Evolutionary conservation across 2,113 vertebrate genomes (phyloP), one percentile per base, ranked within the genome.

Genomic region (Alosa alosa): DNA sequence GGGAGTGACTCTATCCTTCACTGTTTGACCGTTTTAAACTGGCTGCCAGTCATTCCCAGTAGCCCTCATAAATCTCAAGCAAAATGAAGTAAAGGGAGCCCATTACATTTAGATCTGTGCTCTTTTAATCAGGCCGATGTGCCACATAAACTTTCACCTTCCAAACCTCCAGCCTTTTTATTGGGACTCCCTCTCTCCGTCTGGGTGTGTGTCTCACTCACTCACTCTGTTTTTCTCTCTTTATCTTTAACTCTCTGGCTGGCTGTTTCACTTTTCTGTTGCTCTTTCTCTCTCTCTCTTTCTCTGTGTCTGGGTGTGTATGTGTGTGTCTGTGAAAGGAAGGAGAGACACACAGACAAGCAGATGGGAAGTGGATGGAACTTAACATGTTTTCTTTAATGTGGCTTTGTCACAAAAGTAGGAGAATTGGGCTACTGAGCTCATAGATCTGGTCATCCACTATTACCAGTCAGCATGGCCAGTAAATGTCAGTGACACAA

Each of bases 121-220:
- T 85, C 86, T 88, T 91, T 93, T 94, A 93, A 95, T 94, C 93
- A 94, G 93, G 85, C 87, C 75, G 86, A 86, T 88, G 90, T 91
- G 90, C 88, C 93, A 94, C 92, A 90, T 95, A 94, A 94, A 94
- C 93, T 92, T 92, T 93, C 93, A 93, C 94, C 94, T 94, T 94
- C 90, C 84, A 85, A 87, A 91, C 91, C 92, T 89, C 88, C 84
- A 87, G 88, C 87, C 88, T 81, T 78, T 93, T 92, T 92, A 90
- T 89, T 86, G 68, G 88, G 86, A 88, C 88, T 82, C 87, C 55
- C n/a, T 25, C 57, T 87, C 64, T 75, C 83, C 64, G n/a, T 75
- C 86, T 81, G 49, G 44, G n/a, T 82, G 55, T 50, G 36, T 31
- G 6, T n/a, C 60, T 68, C 60, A 25, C 60, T 68, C 60, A 8